These are phyloP conservation scores for Megalopta genalis DNA, from an alignment of 1,140 invertebrate species.

Conservation along the genomic window DNA sequence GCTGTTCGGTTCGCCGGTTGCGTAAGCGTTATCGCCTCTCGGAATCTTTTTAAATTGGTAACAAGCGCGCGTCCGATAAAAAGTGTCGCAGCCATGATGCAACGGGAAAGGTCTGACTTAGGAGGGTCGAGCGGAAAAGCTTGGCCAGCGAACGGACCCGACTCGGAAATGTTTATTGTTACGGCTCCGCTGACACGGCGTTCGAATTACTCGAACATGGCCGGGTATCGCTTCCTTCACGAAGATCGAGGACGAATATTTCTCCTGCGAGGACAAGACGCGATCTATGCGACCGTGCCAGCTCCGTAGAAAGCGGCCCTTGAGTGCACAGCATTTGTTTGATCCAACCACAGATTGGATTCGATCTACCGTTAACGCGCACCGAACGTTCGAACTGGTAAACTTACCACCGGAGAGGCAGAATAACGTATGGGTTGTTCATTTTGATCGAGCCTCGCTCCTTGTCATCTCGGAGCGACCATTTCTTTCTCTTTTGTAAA, in stretches of 20 bases:
- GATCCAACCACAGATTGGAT: background rate
- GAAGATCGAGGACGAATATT: constrained; percentile 2
- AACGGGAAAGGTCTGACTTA: background rate
- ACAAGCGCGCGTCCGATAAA: background rate
- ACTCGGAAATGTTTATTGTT: constrained; percentile 3
- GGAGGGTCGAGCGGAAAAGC: background rate
- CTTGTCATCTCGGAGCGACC: too few species aligned
- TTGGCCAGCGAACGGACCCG: background rate
- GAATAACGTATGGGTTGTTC: too few species aligned
- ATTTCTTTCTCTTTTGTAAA: too few species aligned
- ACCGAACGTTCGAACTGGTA: too few species aligned
- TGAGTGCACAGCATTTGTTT: background rate
- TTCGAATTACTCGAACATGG: constrained; percentile 5
- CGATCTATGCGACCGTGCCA: background rate
- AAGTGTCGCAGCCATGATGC: background rate
- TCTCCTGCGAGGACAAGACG: background rate
- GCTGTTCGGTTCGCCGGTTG: background rate
- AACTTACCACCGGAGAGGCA: too few species aligned
- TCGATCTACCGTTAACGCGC: background rate
- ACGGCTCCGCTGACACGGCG: background rate
- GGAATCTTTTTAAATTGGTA: background rate
- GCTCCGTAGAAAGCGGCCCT: background rate
- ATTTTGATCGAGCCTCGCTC: too few species aligned
- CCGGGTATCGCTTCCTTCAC: background rate
- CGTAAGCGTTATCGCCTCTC: background rate